Evolutionary conservation across 2,888 invertebrate genomes (phyloP), one percentile per base, ranked within the genome.

Genomic region (Phyllotreta striolata): DNA sequence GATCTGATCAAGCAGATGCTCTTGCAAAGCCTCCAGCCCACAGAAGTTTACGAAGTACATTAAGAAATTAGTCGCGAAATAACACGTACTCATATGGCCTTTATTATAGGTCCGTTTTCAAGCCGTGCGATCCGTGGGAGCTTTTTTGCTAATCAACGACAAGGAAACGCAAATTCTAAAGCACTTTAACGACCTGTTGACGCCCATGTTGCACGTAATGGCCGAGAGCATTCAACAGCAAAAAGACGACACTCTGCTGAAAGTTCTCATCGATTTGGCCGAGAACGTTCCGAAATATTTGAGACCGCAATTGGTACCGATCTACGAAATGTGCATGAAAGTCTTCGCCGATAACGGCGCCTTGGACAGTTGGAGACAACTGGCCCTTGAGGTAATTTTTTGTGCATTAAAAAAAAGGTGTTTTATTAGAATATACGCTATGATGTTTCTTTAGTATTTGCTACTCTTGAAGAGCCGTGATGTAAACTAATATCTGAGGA

Each of bases 1-100:
- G 92, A 93, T 74, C 87, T 96, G 39, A 98, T 99, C 74, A 97
- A 97, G 79, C 93, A 95, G 81, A 97, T 98, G 97, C 82, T 98
- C 73, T 86, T 91, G 66, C 91, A 93, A 74, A 91, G 93, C 64
- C 84, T 90, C 69, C 74, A 76, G 54, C 90, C 92, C 43, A 84
- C 85, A n/a, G 85, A 88, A 71, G 86, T 89, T 69, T 88, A 89
- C 66, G 89, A 90, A 73, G 63, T 63, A 39, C 6, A 46, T 34
- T 37, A 13, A 10, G 7, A 44, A 44, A 44, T 10, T 44, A 2
- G 3, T 9, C 7, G 10, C 14, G 24, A 24, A 24, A 24, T 24
- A 3, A 24, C 24, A 24, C 24, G 24, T 12, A 12, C 46, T 10
- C 3, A 13, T 12, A 8, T 14, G 9, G 24, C 34, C n/a, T 12